Conservation (phyloP, 2,797 vertebrate species). For the Acomys russatus region DNA sequence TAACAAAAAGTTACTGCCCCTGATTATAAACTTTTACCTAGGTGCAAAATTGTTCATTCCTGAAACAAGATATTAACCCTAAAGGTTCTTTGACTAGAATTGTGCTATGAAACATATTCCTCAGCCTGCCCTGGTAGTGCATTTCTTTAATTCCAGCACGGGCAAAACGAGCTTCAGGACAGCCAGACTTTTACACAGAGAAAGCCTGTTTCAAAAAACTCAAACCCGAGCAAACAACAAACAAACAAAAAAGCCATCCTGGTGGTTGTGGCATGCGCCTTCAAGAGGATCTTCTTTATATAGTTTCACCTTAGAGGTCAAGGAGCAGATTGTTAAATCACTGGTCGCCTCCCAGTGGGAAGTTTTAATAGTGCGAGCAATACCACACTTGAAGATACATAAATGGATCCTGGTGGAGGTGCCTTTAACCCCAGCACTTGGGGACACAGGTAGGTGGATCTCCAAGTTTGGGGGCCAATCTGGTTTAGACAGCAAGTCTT, state of each 20-base stretch:
- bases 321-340: constrained; percentile 39
- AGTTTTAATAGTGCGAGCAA: constrained; percentile 29
- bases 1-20: background rate
- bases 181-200: background rate
- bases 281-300: background rate
- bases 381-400: background rate
- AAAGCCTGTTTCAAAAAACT: background rate
- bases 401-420: background rate
- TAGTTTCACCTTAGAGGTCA: constrained; percentile 16
- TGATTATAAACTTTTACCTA: constrained; percentile 34
- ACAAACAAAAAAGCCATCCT: too few relatives aligned
- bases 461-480: too few relatives aligned
- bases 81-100: constrained; percentile 33
- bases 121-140: background rate
- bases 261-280: too few relatives aligned
- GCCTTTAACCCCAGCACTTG: too few relatives aligned
- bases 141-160: background rate
- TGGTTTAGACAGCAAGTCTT: too few relatives aligned
- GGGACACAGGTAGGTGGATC: too few relatives aligned
- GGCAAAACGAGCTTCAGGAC: background rate
- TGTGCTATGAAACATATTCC: constrained; percentile 31
- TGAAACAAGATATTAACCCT: constrained; percentile 38
- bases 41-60: background rate
- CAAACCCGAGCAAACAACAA: too few relatives aligned
- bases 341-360: constrained; percentile 82